These are phyloP conservation scores for Lepidothrix coronata DNA, from an alignment of 2,113 vertebrate species.

Conservation along the genomic window DNA sequence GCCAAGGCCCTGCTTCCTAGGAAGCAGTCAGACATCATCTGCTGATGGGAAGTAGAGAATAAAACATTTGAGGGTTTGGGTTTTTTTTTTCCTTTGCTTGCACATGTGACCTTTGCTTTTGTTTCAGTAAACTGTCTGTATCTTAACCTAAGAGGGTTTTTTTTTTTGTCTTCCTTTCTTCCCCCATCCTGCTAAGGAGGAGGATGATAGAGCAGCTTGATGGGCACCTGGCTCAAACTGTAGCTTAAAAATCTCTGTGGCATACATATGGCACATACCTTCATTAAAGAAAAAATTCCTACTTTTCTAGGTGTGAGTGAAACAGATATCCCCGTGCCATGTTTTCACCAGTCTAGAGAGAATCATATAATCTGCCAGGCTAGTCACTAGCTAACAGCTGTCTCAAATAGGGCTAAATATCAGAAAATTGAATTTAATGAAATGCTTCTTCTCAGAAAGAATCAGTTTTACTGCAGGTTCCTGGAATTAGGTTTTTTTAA, in stretches of 20 bases:
- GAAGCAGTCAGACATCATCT: not conserved
- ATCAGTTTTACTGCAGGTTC: not conserved
- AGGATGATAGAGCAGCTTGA: not conserved
- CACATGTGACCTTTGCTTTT: not conserved
- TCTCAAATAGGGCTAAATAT: not conserved
- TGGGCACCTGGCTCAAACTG: not conserved
- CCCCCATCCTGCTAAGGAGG: not conserved
- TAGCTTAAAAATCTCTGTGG: not conserved
- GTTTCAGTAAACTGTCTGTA: not conserved
- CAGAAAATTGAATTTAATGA: not conserved
- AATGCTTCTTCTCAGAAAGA: not conserved
- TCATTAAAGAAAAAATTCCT: not conserved
- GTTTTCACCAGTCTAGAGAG: not conserved
- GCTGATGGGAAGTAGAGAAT: not conserved
- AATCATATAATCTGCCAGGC: not conserved
- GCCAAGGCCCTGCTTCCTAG: not conserved
- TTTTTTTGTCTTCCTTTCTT: not conserved
- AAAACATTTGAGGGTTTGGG: not conserved
- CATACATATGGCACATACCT: not conserved
- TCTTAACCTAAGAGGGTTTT: not conserved
- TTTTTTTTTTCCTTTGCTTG: not conserved
- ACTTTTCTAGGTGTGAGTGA: not conserved
- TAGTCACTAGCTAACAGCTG: not conserved
- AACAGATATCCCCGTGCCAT: not conserved
- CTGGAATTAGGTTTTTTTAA: not conserved